Conservation (phyloP, 2,113 vertebrate species). For the Thunnus thynnus region DNA sequence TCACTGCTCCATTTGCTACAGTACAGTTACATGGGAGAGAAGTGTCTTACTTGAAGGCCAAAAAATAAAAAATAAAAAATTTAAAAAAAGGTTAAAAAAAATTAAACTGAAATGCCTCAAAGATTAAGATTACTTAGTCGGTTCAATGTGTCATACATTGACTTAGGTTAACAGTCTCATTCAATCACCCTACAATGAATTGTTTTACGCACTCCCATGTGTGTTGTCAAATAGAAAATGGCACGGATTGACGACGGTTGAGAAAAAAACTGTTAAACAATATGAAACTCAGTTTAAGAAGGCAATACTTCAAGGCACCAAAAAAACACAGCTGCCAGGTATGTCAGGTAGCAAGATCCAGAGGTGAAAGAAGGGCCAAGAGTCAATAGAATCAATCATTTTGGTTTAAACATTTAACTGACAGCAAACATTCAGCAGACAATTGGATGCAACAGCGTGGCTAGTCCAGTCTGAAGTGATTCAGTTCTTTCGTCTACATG, state of each 20-base stretch:
- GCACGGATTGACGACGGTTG: background rate
- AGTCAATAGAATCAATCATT: conserved; percentile 70
- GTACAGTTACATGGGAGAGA: background rate
- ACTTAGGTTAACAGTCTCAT: background rate
- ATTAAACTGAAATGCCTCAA: background rate
- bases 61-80: background rate
- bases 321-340: background rate
- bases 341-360: conserved; percentile 35
- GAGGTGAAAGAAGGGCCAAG: conserved; percentile 29
- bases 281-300: background rate
- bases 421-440: conserved; percentile 67
- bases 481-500: background rate
- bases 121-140: background rate
- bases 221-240: background rate
- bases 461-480: conserved; percentile 5
- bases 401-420: conserved; percentile 73
- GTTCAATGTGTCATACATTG: background rate
- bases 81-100: background rate
- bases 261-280: background rate
- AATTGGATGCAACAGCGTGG: conserved; percentile 33
- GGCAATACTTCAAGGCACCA: conserved; percentile 6
- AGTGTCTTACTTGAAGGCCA: background rate
- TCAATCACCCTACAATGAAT: background rate
- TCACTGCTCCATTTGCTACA: background rate
- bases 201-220: background rate